phyloP scores from a whole-genome alignment of 2,888 invertebrate genomes.

The Bellardia pandia region DNA sequence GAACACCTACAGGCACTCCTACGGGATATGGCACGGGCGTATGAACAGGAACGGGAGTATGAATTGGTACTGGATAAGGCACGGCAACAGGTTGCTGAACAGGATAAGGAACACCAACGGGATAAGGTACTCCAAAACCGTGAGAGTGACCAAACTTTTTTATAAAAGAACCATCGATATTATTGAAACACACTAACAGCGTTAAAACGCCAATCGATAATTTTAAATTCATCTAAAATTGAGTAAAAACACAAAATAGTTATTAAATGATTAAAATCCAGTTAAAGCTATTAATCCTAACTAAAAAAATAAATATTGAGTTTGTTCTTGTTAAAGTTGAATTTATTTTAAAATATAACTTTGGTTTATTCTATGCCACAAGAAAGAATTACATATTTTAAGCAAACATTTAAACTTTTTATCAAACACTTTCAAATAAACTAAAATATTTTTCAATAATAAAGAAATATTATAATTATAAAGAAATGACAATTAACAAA shows the following conservation, averaged over 20 bases:
- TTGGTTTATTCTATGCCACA: too few relatives aligned
- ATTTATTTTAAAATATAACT: too few relatives aligned
- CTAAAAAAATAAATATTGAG: too few relatives aligned
- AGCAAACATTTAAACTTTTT: too few relatives aligned
- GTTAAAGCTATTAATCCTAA: too few relatives aligned
- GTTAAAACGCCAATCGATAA: slow-evolving; percentile 1
- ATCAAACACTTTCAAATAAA: too few relatives aligned
- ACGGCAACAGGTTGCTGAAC: slow-evolving; percentile 50
- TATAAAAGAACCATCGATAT: slow-evolving; percentile 8
- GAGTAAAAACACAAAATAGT: not conserved
- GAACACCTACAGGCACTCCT: slow-evolving; percentile 53
- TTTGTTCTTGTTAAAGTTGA: too few relatives aligned
- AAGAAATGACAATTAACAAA: too few relatives aligned
- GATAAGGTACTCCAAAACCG: slow-evolving; percentile 49
- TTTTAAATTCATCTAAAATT: slow-evolving; percentile 43
- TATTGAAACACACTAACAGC: slow-evolving; percentile 15
- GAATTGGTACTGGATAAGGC: slow-evolving; percentile 8
- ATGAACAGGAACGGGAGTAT: slow-evolving; percentile 40
- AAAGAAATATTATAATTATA: too few relatives aligned
- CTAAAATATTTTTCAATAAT: too few relatives aligned
- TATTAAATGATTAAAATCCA: not conserved
- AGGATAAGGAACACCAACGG: slow-evolving; percentile 51
- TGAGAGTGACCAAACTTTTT: slow-evolving; percentile 41
- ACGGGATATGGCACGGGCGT: slow-evolving; percentile 22
- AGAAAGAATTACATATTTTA: too few relatives aligned